phyloP scores from a whole-genome alignment of 2,113 vertebrate species.

The Sceloporus undulatus region DNA sequence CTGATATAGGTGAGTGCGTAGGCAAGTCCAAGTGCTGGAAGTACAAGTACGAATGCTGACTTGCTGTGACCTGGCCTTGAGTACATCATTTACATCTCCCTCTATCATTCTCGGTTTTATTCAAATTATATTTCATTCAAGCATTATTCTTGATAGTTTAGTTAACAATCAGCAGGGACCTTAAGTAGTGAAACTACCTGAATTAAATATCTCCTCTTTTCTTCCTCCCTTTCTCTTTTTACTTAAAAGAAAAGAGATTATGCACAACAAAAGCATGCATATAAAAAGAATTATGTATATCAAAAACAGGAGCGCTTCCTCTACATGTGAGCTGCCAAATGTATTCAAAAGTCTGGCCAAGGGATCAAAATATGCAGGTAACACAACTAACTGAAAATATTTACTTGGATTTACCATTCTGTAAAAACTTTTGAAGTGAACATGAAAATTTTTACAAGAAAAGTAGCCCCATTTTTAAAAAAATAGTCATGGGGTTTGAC shows the following conservation, averaged over 20 bases:
- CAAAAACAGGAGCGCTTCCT: neutral
- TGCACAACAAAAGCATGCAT: neutral
- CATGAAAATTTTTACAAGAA: neutral
- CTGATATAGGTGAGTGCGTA: neutral
- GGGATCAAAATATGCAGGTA: neutral
- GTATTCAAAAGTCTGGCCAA: neutral
- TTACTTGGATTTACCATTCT: neutral
- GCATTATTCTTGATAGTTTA: conserved; percentile 1
- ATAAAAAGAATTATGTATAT: neutral
- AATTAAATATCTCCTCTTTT: neutral
- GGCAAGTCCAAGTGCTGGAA: neutral
- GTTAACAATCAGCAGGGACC: neutral
- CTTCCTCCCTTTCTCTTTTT: neutral
- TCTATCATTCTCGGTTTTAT: neutral
- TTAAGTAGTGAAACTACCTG: neutral
- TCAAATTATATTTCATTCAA: neutral
- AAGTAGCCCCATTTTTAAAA: neutral
- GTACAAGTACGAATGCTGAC: neutral
- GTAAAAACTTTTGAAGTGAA: too few species aligned
- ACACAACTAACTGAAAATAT: neutral
- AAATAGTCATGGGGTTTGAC: too few species aligned
- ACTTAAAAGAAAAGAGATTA: neutral
- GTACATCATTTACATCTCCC: conserved; percentile 11
- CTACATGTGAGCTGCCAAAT: neutral
- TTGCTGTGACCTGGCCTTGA: neutral